Base-by-base conservation (phyloP, 2,888 invertebrate genomes). In the Pseudococcus longispinus region DNA sequence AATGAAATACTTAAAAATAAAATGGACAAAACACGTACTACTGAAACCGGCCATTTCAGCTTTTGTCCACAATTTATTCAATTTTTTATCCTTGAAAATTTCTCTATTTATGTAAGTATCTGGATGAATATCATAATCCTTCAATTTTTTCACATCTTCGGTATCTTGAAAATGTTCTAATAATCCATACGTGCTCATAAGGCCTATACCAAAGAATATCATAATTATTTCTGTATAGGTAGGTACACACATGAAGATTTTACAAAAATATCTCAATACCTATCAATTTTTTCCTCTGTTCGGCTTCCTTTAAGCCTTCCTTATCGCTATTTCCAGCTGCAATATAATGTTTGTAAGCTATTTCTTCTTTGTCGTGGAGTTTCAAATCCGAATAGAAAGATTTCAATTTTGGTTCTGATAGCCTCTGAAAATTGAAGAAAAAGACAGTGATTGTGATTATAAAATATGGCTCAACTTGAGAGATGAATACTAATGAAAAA, bases 331-430 rank as follows among this genome's bases (percentile, higher is more conserved):
- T 96, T 89, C 97, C 96, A 77, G 94, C 92, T 77, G 94, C 93
- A 90, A 95, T 95, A 2, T 95, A 91, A 90, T 95, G 94, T 90
- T 98, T 98, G 90, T 94, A 94, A 0, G 94, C 93, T 51, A 97
- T 92, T 92, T 98, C 97, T 91, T 97, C 96, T 91, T 97, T 97
- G 90, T 98, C 98, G 88, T 98, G 98, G 74, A 97, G 93, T 92
- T 96, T 96, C 8, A 98, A 91, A 90, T 98, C 98, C 90, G 95
- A 95, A 90, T 95, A 96, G 26, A 98, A 90, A 0, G 96, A 96
- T 90, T 96, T 95, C 42, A 98, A 91, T 91, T 97, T 97, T 0
- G 94, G 93, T 90, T 96, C 96, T 5, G 96, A 94, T 65, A 98
- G 90, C 88, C 96, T 93, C 97, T 96, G 90, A 26, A 90, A 91